phyloP scores from a whole-genome alignment of 2,888 invertebrate species.

The Erpobdella octoculata region DNA sequence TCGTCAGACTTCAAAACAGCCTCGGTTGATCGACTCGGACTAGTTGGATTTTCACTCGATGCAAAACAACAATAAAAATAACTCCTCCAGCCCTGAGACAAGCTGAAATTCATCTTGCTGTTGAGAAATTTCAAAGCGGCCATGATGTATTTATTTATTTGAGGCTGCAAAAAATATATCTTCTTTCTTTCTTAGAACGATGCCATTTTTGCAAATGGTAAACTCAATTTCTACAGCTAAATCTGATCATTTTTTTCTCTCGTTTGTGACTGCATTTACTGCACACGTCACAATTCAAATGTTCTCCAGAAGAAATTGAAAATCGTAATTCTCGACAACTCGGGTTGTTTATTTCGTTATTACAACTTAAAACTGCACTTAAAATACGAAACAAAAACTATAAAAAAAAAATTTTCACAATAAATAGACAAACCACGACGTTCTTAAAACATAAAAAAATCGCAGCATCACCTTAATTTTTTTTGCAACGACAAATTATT shows the following conservation, averaged over 20 bases:
- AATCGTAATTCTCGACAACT: no score
- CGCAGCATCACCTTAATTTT: no score
- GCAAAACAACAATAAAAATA: conserved; percentile 13
- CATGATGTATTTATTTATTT: not conserved
- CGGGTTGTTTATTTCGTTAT: no score
- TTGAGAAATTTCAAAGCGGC: conserved; percentile 14
- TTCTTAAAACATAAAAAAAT: no score
- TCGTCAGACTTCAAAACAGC: not conserved
- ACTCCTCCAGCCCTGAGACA: conserved; percentile 11
- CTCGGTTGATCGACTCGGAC: not conserved
- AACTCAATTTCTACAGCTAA: no score
- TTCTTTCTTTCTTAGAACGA: no score
- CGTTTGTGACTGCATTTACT: not conserved
- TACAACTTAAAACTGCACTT: not conserved
- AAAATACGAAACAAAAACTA: not conserved
- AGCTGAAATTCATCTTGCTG: conserved; percentile 3
- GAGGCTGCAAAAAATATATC: no score
- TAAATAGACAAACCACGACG: no score
- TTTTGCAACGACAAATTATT: no score
- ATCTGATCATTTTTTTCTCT: no score
- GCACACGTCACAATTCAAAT: not conserved
- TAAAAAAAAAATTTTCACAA: no score
- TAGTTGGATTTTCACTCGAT: not conserved
- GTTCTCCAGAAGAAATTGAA: not conserved
- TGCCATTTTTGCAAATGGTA: no score